Evolutionary conservation across 2,888 invertebrate genomes (phyloP), one percentile per base, ranked within the genome.

Genomic region (Dasysyrphus tricinctus): DNA sequence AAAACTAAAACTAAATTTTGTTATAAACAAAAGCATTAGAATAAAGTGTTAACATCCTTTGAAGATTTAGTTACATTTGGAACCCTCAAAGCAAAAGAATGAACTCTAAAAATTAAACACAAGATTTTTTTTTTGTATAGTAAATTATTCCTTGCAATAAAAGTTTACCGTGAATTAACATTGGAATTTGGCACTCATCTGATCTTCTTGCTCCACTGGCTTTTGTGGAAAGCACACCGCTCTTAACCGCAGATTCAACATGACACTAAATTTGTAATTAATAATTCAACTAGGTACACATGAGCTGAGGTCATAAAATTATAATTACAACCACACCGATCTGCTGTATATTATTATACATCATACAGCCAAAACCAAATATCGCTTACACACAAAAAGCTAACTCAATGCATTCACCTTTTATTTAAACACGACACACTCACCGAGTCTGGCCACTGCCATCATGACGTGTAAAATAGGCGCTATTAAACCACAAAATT

Each of bases 401-500:
- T 67, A 69, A 54, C 54, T 49, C 49, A 14, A 67, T 69, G 29
- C 69, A 54, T 69, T 54, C n/a, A 54, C 37, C 24, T 69, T 54
- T 69, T 51, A 39, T 51, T 69, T 24, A 39, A 69, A 54, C 51
- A 59, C 67, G 61, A 57, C 73, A 74, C 47, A 83, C 56, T 74
- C 24, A 14, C 19, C 7, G 8, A 61, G 39, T 61, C 73, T 83
- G 61, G 69, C 74, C 61, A 39, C 78, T 16, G 34, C 47, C 69
- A 78, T 83, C 69, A 78, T 83, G 82, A 83, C 78, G 82, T 83
- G 73, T 63, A 63, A 59, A 51, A n/a, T 39, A 51, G 77, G 56
- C 72, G 65, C 76, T 51, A 32, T 72, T 44, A 78, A 73, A 65
- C 57, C 54, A 51, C 63, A 74, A 74, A 24, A 74, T 44, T 73